A percentile compares a stretch with the other conserved stretches of the same genome.
These are phyloP conservation scores for Dufourea novaeangliae DNA, from an alignment of 1,140 invertebrate species.

Conservation along the genomic window DNA sequence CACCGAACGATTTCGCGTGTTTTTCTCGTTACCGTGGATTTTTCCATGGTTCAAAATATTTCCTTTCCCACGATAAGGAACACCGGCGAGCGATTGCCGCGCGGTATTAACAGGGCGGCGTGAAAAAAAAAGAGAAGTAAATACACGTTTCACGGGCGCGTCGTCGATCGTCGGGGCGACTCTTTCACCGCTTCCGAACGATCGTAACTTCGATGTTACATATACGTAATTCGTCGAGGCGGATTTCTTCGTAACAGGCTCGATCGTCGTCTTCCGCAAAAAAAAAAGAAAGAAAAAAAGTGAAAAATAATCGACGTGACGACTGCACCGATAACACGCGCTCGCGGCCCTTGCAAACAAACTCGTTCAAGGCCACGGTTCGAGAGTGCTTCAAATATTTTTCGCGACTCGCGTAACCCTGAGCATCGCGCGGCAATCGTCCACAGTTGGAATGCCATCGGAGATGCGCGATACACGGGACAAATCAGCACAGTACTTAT, in stretches of 20 bases:
- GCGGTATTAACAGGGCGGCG: not conserved
- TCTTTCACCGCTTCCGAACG: not conserved
- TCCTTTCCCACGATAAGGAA: slow-evolving; percentile 26
- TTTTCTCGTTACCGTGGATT: slow-evolving; percentile 47
- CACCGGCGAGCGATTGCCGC: not conserved
- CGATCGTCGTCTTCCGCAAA: slow-evolving; percentile 29
- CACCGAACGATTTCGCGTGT: slow-evolving; percentile 46
- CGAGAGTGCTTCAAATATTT: slow-evolving; percentile 74
- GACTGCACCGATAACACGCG: slow-evolving; percentile 68
- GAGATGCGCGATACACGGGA: too few species aligned
- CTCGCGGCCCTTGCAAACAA: slow-evolving; percentile 71
- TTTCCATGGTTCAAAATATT: slow-evolving; percentile 33
- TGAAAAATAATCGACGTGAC: slow-evolving; percentile 52
- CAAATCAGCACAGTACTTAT: too few species aligned
- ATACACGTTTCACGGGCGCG: not conserved
- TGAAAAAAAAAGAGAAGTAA: too few species aligned
- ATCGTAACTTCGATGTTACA: not conserved
- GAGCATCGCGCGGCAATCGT: slow-evolving; percentile 51
- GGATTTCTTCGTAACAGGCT: not conserved
- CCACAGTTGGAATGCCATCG: too few species aligned
- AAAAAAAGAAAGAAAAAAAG: slow-evolving; percentile 42
- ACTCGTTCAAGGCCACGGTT: slow-evolving; percentile 70
- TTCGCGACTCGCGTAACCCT: slow-evolving; percentile 64
- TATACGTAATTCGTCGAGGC: not conserved
- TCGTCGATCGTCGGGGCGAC: not conserved